Conservation (phyloP, 2,113 vertebrate genomes). For the Hippocampus mohnikei region DNA sequence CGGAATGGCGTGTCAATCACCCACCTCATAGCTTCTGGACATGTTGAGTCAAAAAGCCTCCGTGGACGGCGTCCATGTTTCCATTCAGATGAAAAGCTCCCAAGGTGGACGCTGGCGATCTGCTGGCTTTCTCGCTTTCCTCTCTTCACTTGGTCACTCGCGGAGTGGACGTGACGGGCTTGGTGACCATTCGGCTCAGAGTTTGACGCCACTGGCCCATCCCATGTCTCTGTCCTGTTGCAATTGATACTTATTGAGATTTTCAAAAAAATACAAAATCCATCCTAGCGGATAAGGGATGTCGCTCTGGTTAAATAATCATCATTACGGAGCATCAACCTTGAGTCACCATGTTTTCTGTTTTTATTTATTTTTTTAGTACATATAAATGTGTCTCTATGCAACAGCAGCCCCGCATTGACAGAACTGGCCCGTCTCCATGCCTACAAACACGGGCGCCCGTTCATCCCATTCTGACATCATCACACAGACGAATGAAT, state of each 20-base stretch:
- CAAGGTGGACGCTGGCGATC: conserved; percentile 48
- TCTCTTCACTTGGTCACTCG: background rate
- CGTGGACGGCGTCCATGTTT: conserved; percentile 70
- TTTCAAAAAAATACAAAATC: background rate
- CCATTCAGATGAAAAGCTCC: conserved; percentile 60
- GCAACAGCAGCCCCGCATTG: conserved; percentile 64
- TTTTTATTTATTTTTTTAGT: background rate
- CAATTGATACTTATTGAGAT: conserved; percentile 25
- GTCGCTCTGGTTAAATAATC: too few species aligned
- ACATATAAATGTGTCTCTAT: conserved; percentile 50
- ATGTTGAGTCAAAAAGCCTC: conserved; percentile 71
- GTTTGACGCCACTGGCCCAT: conserved; percentile 30
- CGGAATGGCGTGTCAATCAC: conserved; percentile 1
- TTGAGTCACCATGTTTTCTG: conserved; percentile 24
- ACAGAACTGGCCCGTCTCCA: conserved; percentile 57
- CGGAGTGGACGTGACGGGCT: background rate
- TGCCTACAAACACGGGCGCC: conserved; percentile 57
- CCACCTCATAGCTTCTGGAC: conserved; percentile 78
- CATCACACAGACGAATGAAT: background rate
- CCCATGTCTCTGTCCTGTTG: conserved; percentile 36
- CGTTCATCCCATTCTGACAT: conserved; percentile 13
- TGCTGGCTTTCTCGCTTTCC: conserved; percentile 14
- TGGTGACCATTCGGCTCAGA: background rate
- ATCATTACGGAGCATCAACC: conserved; percentile 43
- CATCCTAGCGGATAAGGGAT: background rate